Percentiles rank a stretch among this genome's conserved stretches.
phyloP scores from a whole-genome alignment of 2,113 vertebrate genomes.

The Nothocercus nigrocapillus region DNA sequence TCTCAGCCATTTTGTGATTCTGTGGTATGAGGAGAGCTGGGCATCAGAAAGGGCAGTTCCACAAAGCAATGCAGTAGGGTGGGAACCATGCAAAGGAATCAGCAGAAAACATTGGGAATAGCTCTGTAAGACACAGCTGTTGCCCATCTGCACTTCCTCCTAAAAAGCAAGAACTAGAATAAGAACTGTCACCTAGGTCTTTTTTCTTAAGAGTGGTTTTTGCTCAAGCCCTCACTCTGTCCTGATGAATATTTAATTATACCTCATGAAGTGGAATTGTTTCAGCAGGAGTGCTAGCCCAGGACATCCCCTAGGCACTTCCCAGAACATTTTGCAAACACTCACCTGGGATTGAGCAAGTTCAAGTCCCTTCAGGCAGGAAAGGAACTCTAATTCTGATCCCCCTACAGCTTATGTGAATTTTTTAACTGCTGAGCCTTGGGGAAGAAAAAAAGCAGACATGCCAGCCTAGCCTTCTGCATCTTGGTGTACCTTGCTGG shows the following conservation, averaged over 20 bases:
- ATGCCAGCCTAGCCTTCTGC: neutral
- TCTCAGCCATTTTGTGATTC: too few relatives aligned
- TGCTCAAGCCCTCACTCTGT: neutral
- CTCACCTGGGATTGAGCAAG: neutral
- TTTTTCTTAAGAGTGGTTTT: rapidly evolving
- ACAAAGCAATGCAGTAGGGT: neutral
- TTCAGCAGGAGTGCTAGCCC: neutral
- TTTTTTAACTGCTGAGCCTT: neutral
- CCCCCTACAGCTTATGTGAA: neutral
- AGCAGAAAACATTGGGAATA: rapidly evolving
- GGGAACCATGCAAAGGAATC: rapidly evolving
- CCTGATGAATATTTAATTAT: neutral
- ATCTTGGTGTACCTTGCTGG: neutral
- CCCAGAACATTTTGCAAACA: neutral
- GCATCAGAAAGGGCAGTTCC: neutral
- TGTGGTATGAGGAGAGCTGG: neutral
- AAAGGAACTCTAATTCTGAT: neutral
- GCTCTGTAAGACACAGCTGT: rapidly evolving
- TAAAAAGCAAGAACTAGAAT: neutral
- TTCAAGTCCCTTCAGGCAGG: neutral
- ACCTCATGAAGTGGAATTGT: rapidly evolving
- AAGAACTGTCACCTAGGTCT: neutral
- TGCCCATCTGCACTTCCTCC: neutral
- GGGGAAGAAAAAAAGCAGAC: neutral
- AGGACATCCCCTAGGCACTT: neutral